Conservation (phyloP, 2,888 invertebrate species). For the Trisateles emortualis region DNA sequence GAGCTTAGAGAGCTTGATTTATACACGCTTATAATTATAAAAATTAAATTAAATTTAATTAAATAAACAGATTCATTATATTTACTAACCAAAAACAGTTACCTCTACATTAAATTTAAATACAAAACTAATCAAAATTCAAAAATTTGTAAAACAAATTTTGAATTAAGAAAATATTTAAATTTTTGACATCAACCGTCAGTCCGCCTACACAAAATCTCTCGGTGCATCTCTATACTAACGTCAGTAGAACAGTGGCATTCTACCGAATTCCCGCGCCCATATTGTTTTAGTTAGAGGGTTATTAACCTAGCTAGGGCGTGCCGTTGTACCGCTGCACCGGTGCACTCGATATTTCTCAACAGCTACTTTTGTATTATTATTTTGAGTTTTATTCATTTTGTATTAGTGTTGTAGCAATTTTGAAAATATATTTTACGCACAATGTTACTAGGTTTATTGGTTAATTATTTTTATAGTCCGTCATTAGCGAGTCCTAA, state of each 20-base stretch:
- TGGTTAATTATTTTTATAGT: no score
- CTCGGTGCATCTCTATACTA: slow-evolving; percentile 32
- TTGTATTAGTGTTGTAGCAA: background rate
- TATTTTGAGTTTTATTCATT: slow-evolving; percentile 29
- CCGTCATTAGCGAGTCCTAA: no score
- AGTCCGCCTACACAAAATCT: slow-evolving; percentile 16
- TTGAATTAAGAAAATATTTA: background rate
- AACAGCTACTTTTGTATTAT: slow-evolving; percentile 3
- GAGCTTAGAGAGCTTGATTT: no score
- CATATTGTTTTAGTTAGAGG: slow-evolving; percentile 82
- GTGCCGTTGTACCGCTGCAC: slow-evolving; percentile 40
- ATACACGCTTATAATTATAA: no score
- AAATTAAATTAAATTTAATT: no score
- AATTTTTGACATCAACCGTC: no score
- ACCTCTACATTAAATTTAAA: no score
- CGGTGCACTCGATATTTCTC: slow-evolving; percentile 24
- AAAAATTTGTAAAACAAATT: no score
- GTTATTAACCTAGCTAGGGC: slow-evolving; percentile 75
- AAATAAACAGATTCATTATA: no score
- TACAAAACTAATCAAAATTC: no score
- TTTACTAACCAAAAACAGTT: no score
- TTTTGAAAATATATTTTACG: background rate
- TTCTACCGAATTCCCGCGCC: slow-evolving; percentile 76
- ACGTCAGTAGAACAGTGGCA: slow-evolving; percentile 60
- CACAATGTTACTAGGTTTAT: background rate